phyloP scores from a whole-genome alignment of 2,888 invertebrate genomes.

The Ichneumoninae sp. region DNA sequence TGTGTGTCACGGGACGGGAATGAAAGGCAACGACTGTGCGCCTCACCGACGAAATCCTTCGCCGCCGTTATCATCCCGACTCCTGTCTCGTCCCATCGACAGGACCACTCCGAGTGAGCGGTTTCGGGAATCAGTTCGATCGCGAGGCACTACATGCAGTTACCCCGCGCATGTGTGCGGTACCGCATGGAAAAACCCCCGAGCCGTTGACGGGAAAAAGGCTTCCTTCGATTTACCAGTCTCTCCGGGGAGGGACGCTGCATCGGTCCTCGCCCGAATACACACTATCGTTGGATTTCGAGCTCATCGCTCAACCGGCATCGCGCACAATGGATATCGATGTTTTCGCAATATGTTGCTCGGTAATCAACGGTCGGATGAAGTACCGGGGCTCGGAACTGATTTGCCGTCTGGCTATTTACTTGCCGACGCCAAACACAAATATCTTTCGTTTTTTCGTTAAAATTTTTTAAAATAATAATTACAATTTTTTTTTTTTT shows the following conservation, averaged over 20 bases:
- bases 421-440: not conserved
- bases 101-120: conserved; percentile 41
- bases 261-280: conserved; percentile 60
- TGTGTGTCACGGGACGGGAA: conserved; percentile 35
- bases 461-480: not conserved
- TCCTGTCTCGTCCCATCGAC: conserved; percentile 28
- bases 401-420: not conserved
- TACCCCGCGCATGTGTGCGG: conserved; percentile 6
- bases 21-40: conserved; percentile 33
- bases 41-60: conserved; percentile 9
- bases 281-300: not conserved
- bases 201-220: conserved; percentile 35
- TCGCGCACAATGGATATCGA: not conserved
- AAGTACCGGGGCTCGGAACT: not conserved
- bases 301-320: conserved; percentile 21
- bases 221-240: conserved; percentile 70
- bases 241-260: conserved; percentile 74
- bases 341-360: not conserved
- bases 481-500: not conserved
- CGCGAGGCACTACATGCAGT: conserved; percentile 19
- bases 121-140: conserved; percentile 51
- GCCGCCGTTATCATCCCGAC: conserved; percentile 9
- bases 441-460: not conserved
- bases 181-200: conserved; percentile 1
- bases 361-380: not conserved